Evolutionary conservation across 2,888 invertebrate species (phyloP).

Genomic region (Apodemia hepburni): DNA sequence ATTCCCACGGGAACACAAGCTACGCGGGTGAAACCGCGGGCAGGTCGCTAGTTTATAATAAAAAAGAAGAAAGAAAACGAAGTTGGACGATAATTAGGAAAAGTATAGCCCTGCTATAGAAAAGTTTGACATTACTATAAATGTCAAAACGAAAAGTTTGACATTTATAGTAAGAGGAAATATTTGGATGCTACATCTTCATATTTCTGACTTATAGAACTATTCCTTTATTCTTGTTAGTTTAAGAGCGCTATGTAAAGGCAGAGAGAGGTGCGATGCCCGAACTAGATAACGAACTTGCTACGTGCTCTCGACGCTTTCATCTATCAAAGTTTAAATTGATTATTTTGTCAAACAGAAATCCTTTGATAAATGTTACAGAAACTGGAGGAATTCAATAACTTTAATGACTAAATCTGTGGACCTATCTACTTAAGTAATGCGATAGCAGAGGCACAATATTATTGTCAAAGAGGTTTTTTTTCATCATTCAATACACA

Average conservation of each 20-base stretch:
- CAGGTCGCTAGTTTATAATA: no score
- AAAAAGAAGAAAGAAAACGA: no score
- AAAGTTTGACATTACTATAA: no score
- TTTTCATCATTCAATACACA: background rate
- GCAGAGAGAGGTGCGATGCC: slow-evolving; percentile 28
- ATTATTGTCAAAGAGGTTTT: no score
- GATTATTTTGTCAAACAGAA: slow-evolving; percentile 58
- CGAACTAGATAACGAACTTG: slow-evolving; percentile 59
- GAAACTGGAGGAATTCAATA: background rate
- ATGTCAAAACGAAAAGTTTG: no score
- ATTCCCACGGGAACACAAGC: no score
- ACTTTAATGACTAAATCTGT: slow-evolving; percentile 1
- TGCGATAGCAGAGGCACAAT: no score
- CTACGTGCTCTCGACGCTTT: slow-evolving; percentile 52
- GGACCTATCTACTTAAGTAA: background rate
- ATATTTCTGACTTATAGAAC: background rate
- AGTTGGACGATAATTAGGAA: no score
- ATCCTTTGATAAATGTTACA: slow-evolving; percentile 12
- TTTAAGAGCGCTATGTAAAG: slow-evolving; percentile 15
- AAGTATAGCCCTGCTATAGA: no score
- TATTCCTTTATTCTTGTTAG: background rate
- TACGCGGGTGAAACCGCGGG: no score
- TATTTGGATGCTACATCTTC: background rate
- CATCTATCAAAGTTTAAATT: slow-evolving; percentile 57
- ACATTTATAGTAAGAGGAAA: background rate